Evolutionary conservation across 2,113 vertebrate genomes (phyloP).

Genomic region (Pan paniscus): DNA sequence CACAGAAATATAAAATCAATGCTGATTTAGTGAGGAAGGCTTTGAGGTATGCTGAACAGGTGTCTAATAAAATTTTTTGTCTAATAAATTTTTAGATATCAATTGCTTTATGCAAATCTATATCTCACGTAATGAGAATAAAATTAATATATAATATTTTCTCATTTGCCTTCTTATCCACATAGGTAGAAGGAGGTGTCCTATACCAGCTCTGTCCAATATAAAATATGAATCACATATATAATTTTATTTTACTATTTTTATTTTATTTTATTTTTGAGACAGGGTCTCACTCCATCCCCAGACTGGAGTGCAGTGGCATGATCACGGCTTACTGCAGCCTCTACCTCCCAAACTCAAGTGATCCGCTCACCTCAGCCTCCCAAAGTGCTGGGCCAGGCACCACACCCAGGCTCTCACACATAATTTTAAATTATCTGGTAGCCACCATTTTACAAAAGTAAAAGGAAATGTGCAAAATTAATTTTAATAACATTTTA

Average conservation of each 20-base stretch:
- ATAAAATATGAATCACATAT: background rate
- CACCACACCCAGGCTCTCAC: background rate
- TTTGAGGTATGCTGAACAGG: background rate
- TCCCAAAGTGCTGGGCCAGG: no score
- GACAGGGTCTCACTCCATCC: no score
- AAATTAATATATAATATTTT: background rate
- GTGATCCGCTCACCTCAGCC: no score
- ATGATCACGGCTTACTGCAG: no score
- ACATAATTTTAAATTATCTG: conserved; percentile 19
- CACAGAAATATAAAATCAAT: conserved; percentile 43
- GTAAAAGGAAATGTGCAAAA: background rate
- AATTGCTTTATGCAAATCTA: conserved; percentile 38
- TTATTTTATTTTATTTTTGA: no score
- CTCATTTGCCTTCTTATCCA: conserved; percentile 23
- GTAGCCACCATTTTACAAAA: background rate
- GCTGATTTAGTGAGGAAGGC: background rate
- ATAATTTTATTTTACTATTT: background rate
- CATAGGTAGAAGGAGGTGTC: background rate
- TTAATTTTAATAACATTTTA: conserved; percentile 1
- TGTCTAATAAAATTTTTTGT: background rate
- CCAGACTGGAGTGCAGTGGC: no score
- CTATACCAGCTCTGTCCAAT: background rate
- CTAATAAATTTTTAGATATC: background rate
- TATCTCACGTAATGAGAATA: conserved; percentile 11
- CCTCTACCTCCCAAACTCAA: no score